Evolutionary conservation across 2,888 invertebrate genomes (phyloP), one percentile per base, ranked within the genome.

Genomic region (Phortica okadai): DNA sequence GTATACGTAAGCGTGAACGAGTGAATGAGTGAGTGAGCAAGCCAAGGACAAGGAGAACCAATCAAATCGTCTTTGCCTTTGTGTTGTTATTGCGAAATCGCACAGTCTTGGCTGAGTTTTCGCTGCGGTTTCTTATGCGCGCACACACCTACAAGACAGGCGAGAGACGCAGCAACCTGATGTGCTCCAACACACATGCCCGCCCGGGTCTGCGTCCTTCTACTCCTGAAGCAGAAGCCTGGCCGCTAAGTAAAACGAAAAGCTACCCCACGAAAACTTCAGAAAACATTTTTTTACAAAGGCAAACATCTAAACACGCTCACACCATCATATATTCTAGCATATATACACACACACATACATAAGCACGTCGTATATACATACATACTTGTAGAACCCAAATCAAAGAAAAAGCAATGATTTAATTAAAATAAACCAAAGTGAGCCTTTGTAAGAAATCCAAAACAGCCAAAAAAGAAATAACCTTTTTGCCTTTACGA

Each of bases 341-440:
- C 33, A 33, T 33, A 33, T 8, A 21, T 4, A 59, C 59, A 59
- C 21, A 59, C 21, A 59, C 58, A 58, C 58, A 58, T 3, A 54
- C 54, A n/a, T 6, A 54, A 2, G 2, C 10, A 54, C 54, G 21
- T 21, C 21, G 21, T 21, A 54, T 6, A 54, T 6, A 54, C 59
- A 59, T 16, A 21, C 59, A 59, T 25, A 59, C 1, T 7, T 21
- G 6, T 16, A 21, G 21, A n/a, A 10, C 5, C 21, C 16, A 16
- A 59, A 59, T 21, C 25, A 25, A 21, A 59, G 25, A 25, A 59
- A 59, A 59, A 59, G 25, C 59, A 59, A 59, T 21, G 73, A 77
- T 76, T 83, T 78, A 79, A 77, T 77, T 79, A 77, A 77, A 78
- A 76, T 69, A 44, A 69, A 70, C 64, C 76, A 56, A 75, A 41